A percentile compares a stretch with the other conserved stretches of the same genome.
These are phyloP conservation scores for Geotrupes spiniger DNA, from an alignment of 2,888 invertebrate genomes.

Conservation along the genomic window DNA sequence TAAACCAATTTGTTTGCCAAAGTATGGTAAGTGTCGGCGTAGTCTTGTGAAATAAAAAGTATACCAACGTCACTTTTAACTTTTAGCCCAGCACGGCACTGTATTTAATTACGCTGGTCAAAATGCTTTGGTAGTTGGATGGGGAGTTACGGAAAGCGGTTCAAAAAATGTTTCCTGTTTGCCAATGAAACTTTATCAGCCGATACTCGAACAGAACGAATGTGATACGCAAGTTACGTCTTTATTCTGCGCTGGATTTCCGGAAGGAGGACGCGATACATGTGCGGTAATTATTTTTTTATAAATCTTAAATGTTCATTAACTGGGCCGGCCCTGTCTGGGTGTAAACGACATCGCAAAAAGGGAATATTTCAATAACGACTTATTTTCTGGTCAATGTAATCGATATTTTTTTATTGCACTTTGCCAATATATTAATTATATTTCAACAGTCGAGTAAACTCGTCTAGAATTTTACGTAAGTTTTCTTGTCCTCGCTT, in stretches of 20 bases:
- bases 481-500: no score
- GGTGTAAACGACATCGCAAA: no score
- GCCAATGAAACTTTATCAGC: constrained; percentile 22
- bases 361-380: no score
- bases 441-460: no score
- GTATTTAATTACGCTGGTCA: constrained; percentile 17
- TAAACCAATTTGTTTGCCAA: constrained; percentile 28
- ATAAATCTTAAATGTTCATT: no score
- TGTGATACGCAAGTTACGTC: constrained; percentile 14
- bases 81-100: not conserved
- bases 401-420: no score
- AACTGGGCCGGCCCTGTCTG: no score
- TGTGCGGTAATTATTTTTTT: constrained; percentile 22
- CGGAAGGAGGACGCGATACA: constrained; percentile 25
- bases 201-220: constrained; percentile 21
- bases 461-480: no score
- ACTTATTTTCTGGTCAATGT: no score
- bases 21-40: constrained; percentile 13
- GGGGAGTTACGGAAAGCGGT: constrained; percentile 24
- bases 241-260: constrained; percentile 29
- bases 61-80: not conserved
- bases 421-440: no score
- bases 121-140: constrained; percentile 25
- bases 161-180: constrained; percentile 21
- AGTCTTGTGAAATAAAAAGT: no score